phyloP scores from a whole-genome alignment of 2,888 invertebrate species.

The Melipona beecheii region DNA sequence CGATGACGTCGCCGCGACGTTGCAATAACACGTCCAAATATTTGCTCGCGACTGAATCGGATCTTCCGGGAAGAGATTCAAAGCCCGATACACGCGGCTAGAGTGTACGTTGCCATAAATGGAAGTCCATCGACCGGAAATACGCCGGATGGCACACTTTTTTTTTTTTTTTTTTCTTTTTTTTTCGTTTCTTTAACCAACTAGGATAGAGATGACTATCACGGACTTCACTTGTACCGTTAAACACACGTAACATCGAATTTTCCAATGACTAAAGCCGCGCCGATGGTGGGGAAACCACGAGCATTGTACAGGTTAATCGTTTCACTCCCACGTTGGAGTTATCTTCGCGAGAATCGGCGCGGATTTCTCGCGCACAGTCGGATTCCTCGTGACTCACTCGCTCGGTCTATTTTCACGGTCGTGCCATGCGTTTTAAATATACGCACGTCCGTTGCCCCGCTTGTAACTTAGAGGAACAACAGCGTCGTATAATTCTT shows the following conservation, averaged over 20 bases:
- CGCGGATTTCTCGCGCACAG: background rate
- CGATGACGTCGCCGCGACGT: slow-evolving; percentile 72
- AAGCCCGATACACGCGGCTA: slow-evolving; percentile 1
- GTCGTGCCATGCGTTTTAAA: background rate
- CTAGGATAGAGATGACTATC: background rate
- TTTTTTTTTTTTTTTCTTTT: slow-evolving; percentile 49
- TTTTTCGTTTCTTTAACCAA: background rate
- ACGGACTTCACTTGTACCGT: slow-evolving; percentile 19
- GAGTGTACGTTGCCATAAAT: slow-evolving; percentile 59
- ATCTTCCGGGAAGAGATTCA: slow-evolving; percentile 62
- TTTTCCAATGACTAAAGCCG: slow-evolving; percentile 37
- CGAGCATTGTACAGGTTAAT: background rate
- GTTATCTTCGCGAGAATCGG: background rate
- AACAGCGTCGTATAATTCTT: slow-evolving; percentile 33
- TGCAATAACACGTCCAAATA: slow-evolving; percentile 68
- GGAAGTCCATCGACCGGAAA: slow-evolving; percentile 61
- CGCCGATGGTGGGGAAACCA: background rate
- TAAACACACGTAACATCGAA: slow-evolving; percentile 16
- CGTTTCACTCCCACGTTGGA: background rate
- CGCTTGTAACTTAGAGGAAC: slow-evolving; percentile 22
- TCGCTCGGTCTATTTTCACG: background rate
- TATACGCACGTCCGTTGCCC: background rate
- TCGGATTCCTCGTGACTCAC: background rate
- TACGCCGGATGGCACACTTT: slow-evolving; percentile 55
- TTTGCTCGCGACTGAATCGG: slow-evolving; percentile 64